phyloP scores from a whole-genome alignment of 2,888 invertebrate genomes.

The Teleogryllus oceanicus region DNA sequence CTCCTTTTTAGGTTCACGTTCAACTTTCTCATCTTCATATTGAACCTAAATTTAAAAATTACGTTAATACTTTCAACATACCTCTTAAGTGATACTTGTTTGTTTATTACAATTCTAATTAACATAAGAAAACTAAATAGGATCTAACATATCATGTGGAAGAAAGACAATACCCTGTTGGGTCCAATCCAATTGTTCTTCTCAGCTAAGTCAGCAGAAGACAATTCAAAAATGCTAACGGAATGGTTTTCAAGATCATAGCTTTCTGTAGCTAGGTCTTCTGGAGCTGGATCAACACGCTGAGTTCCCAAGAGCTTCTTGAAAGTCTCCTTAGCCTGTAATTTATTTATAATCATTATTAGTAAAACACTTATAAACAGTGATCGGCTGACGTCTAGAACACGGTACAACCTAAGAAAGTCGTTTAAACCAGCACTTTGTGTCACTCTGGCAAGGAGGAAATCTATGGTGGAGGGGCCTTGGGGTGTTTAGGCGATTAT shows the following conservation, averaged over 20 bases:
- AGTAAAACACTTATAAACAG: background rate
- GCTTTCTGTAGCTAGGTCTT: conserved; percentile 64
- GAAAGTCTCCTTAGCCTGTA: conserved; percentile 63
- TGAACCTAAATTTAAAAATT: conserved; percentile 36
- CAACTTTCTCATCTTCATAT: conserved; percentile 41
- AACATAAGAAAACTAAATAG: too few species aligned
- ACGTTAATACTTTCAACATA: too few species aligned
- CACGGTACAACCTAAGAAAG: too few species aligned
- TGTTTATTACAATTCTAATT: too few species aligned
- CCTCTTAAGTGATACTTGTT: too few species aligned
- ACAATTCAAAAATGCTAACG: conserved; percentile 73
- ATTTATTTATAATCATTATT: conserved; percentile 36
- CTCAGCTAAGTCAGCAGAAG: conserved; percentile 65
- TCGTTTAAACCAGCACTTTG: too few species aligned
- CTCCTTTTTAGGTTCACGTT: conserved; percentile 44
- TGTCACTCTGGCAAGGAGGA: too few species aligned
- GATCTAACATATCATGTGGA: too few species aligned
- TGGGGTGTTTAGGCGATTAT: too few species aligned
- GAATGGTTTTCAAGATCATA: conserved; percentile 75
- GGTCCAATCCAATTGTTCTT: conserved; percentile 69
- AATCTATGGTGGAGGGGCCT: too few species aligned
- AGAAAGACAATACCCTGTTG: conserved; percentile 50
- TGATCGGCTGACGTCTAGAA: too few species aligned
- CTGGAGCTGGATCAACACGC: conserved; percentile 66
- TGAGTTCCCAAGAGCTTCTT: conserved; percentile 70